Base-by-base conservation (phyloP, 2,113 vertebrate species). In the Varanus salvator region DNA sequence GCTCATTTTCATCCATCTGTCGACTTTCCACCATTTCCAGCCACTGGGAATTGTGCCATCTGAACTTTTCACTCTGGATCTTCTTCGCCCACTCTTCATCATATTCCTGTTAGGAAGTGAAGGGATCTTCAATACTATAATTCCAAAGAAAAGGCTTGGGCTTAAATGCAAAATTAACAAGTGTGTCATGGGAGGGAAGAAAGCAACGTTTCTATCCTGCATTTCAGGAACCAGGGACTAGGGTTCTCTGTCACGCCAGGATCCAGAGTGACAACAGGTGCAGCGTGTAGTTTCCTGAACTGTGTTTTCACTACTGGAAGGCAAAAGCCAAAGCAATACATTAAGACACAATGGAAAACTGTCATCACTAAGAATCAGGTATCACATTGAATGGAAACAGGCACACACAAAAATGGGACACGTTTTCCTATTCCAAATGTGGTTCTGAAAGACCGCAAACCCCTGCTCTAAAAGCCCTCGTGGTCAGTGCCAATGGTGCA, bases 21-120 rank as follows among this genome's bases (percentile, higher is more conserved):
- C 97, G 97, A 92, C 97, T 98, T 96, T 98, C 98, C 74, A 98
- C 98, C 98, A 99, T 99, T 94, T 99, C 98, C 91, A 99, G 93
- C 99, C 99, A 99, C 95, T 99, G 98, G n/a, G 98, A 98, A 93
- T 99, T 99, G 96, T 99, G 98, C 98, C 98, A 98, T 77, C 98
- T 97, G 86, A 99, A 99, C 93, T 98, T 99, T 85, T 98, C 98
- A 0, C 96, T 98, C 96, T 98, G 98, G 93, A 99, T 98, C 96
- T 98, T 99, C 94, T 97, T 98, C 14, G 98, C 97, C 98, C 98
- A 99, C 90, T 98, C 98, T 90, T 98, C 98, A 90, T 99, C 98
- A 44, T 98, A 98, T 85, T 99, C 98, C 98, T 99, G 76, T 93
- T 80, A 34, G 82, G 93, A 94, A 87, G 38, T 93, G n/a, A 83